These are phyloP conservation scores for Sylvia borin DNA, from an alignment of 2,797 vertebrate genomes.

Conservation along the genomic window DNA sequence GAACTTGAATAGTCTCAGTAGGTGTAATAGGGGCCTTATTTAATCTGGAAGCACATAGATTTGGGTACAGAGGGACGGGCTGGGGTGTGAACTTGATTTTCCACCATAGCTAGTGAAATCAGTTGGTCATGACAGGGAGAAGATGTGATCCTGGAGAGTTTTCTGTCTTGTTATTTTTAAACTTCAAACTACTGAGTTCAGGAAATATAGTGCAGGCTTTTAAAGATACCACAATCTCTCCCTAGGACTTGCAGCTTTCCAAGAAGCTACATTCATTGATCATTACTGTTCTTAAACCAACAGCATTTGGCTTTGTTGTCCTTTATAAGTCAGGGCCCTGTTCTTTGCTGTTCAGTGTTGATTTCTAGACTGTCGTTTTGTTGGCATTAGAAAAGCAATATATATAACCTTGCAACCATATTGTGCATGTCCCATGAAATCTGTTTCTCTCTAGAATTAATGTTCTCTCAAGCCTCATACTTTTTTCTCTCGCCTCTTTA, in stretches of 20 bases:
- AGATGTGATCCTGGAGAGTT: background rate
- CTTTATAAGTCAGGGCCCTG: background rate
- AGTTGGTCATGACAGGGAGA: background rate
- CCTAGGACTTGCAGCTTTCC: background rate
- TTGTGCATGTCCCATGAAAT: accelerated
- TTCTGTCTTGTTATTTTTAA: constrained; percentile 23
- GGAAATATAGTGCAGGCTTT: background rate
- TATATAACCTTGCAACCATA: accelerated
- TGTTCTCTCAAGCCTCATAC: background rate
- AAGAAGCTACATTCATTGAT: background rate
- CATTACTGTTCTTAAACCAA: background rate
- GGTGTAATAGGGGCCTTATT: background rate
- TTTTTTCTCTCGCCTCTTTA: background rate
- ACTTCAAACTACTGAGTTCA: background rate
- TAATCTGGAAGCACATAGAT: background rate
- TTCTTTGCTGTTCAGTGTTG: background rate
- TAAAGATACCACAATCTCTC: background rate
- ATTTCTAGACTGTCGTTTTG: background rate
- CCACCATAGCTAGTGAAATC: background rate
- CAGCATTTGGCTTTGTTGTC: background rate
- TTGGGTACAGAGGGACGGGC: background rate
- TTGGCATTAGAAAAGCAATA: background rate
- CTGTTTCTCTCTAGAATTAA: background rate
- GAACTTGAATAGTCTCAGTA: constrained; percentile 33
- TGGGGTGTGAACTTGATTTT: constrained; percentile 36